Percentiles rank a stretch among this genome's conserved stretches.
Conservation (phyloP, 2,797 vertebrate species). For the Epinephelus awoara region DNA sequence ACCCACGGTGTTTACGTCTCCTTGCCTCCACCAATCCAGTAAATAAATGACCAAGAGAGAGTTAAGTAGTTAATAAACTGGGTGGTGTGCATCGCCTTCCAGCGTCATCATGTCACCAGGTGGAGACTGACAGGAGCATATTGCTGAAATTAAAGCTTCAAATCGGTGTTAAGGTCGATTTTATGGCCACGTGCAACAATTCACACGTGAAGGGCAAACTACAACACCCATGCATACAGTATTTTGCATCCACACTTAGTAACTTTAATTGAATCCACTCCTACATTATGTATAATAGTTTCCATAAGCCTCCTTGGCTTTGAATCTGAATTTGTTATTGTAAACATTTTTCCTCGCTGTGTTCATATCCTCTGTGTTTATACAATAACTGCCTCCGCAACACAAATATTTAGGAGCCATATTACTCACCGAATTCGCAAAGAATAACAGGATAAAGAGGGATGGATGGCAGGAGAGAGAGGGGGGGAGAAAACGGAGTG, state of each 20-base stretch:
- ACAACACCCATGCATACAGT: neutral
- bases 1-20: neutral
- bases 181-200: neutral
- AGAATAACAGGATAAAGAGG: slow-evolving; percentile 11
- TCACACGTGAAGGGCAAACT: neutral
- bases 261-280: neutral
- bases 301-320: neutral
- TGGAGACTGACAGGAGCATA: neutral
- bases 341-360: slow-evolving; percentile 13
- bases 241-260: neutral
- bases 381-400: slow-evolving; percentile 29
- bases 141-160: neutral
- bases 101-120: slow-evolving; percentile 9
- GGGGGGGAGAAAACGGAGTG: neutral
- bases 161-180: neutral
- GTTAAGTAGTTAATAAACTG: slow-evolving; percentile 14
- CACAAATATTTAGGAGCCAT: slow-evolving; percentile 53
- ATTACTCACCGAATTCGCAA: slow-evolving; percentile 24
- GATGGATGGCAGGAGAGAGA: neutral
- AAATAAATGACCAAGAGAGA: neutral
- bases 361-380: slow-evolving; percentile 33
- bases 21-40: neutral
- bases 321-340: slow-evolving; percentile 11
- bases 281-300: neutral
- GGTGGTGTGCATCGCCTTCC: neutral